phyloP scores from a whole-genome alignment of 2,797 vertebrate species.

The Scarus forsteni region DNA sequence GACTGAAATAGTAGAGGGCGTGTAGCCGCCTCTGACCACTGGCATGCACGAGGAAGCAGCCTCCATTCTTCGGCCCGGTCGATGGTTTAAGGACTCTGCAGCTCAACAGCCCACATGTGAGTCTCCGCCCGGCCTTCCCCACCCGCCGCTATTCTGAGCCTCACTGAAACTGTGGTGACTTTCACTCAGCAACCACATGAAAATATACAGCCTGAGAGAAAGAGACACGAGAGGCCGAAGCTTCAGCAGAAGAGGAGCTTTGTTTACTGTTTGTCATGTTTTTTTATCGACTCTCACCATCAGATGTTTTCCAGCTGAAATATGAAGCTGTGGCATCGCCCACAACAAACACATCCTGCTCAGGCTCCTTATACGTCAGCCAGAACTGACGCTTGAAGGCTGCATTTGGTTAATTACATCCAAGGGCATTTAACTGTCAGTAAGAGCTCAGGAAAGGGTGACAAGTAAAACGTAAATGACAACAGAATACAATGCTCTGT shows the following conservation, averaged over 20 bases:
- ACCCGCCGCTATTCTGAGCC: constrained; percentile 79
- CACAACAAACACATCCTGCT: constrained; percentile 31
- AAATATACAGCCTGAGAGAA: constrained; percentile 48
- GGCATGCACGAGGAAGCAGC: constrained; percentile 86
- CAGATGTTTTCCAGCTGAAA: constrained; percentile 39
- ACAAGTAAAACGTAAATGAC: too few species aligned
- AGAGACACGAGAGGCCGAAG: constrained; percentile 59
- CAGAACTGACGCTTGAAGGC: constrained; percentile 14
- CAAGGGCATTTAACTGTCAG: background rate
- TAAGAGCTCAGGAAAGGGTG: background rate
- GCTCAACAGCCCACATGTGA: constrained; percentile 79
- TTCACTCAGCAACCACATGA: constrained; percentile 74
- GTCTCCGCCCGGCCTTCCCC: constrained; percentile 69
- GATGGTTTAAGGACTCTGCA: constrained; percentile 73
- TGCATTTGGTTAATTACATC: constrained; percentile 10
- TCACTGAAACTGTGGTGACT: constrained; percentile 72
- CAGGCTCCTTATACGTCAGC: constrained; percentile 16
- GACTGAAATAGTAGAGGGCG: constrained; percentile 86
- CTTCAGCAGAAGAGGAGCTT: constrained; percentile 37
- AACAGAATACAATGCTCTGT: too few species aligned
- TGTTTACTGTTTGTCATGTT: constrained; percentile 57
- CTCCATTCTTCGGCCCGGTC: constrained; percentile 76
- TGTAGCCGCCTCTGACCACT: constrained; percentile 83
- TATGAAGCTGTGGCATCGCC: constrained; percentile 15
- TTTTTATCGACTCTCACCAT: constrained; percentile 32